A percentile compares a stretch with the other conserved stretches of the same genome.
phyloP scores from a whole-genome alignment of 2,113 vertebrate genomes.

The Tympanuchus pallidicinctus region DNA sequence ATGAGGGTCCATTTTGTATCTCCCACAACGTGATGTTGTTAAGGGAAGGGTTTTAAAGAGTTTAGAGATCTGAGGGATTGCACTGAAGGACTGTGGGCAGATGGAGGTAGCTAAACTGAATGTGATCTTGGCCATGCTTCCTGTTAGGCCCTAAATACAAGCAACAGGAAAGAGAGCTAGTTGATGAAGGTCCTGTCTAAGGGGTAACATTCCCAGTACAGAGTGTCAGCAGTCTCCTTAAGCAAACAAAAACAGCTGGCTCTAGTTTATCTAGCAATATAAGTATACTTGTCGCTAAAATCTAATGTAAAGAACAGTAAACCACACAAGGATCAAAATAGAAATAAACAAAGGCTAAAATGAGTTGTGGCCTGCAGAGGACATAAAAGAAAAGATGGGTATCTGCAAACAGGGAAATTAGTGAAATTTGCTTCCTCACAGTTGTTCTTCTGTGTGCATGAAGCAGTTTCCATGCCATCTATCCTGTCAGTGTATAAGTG shows the following conservation, averaged over 20 bases:
- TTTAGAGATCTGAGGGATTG: neutral
- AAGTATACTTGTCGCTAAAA: neutral
- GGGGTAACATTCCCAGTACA: neutral
- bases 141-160: neutral
- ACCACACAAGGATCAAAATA: neutral
- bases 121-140: rapidly evolving
- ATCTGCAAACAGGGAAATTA: neutral
- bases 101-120: neutral
- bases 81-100: neutral
- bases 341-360: neutral
- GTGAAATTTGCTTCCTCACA: neutral
- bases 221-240: neutral
- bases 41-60: neutral
- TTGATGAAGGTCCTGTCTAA: neutral
- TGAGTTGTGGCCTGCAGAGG: neutral
- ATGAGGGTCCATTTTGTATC: neutral
- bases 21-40: neutral
- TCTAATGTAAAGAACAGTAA: neutral
- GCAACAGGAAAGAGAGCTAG: rapidly evolving
- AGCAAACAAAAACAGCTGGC: neutral
- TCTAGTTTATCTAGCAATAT: neutral
- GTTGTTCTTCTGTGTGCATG: neutral
- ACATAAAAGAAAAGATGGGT: neutral
- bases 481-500: neutral
- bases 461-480: neutral